Conservation (phyloP, 2,888 invertebrate species). For the Chironomus riparius region DNA sequence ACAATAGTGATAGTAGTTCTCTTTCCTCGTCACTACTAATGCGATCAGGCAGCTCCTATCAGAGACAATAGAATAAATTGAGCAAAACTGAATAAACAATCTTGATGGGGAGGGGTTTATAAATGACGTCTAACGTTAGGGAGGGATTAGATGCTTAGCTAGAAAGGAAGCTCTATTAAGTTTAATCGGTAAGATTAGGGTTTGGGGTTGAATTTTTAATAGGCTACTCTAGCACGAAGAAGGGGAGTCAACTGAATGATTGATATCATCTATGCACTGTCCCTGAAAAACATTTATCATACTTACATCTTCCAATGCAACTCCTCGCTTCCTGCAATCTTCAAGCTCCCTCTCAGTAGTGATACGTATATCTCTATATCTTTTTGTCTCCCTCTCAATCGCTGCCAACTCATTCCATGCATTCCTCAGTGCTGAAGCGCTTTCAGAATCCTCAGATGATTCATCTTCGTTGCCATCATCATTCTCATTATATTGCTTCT, state of each 20-base stretch:
- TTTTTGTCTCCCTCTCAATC: conserved; percentile 76
- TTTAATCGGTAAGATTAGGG: no score
- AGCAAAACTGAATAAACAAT: no score
- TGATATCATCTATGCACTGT: no score
- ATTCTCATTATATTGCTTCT: neutral
- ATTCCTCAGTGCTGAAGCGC: conserved; percentile 52
- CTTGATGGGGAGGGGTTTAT: no score
- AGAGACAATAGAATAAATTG: conserved; percentile 14
- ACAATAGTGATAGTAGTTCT: conserved; percentile 77
- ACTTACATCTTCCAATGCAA: conserved; percentile 69
- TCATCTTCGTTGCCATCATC: conserved; percentile 21
- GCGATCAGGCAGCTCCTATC: conserved; percentile 71
- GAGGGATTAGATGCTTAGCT: no score
- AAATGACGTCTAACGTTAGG: no score
- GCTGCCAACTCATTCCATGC: conserved; percentile 77
- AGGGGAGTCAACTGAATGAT: no score
- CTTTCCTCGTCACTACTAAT: conserved; percentile 83
- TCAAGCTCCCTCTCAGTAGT: conserved; percentile 75
- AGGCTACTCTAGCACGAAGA: no score
- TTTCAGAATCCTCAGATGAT: conserved; percentile 37
- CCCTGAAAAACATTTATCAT: neutral
- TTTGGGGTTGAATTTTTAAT: no score
- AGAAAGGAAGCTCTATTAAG: no score
- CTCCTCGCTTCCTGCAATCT: conserved; percentile 65
- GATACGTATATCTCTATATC: conserved; percentile 65